Percentiles rank a stretch among this genome's conserved stretches.
Evolutionary conservation across 2,797 vertebrate genomes (phyloP).

Genomic region (Sitta carolinensis): DNA sequence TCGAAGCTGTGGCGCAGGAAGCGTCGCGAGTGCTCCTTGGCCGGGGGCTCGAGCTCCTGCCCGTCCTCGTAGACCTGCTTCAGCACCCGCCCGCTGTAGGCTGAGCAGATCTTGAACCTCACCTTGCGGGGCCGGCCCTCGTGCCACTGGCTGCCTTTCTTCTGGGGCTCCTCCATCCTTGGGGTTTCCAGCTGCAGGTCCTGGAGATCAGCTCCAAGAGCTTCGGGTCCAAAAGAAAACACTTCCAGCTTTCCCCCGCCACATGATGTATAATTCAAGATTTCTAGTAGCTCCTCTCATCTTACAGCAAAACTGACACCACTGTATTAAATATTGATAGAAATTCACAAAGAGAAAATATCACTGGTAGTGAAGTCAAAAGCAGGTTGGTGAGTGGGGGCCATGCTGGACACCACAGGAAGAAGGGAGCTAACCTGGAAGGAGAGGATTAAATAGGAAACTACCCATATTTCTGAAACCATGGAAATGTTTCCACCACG

Average conservation of each 20-base stretch:
- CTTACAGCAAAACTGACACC: conserved; percentile 84
- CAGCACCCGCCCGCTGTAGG: conserved; percentile 91
- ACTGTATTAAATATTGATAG: conserved; percentile 78
- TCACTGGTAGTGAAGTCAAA: neutral
- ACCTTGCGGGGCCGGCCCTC: conserved; percentile 90
- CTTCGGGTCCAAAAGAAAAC: neutral
- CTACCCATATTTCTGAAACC: neutral
- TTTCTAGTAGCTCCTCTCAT: conserved; percentile 76
- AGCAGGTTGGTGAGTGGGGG: neutral
- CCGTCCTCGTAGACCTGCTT: conserved; percentile 96
- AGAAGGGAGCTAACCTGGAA: neutral
- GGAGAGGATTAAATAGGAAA: neutral
- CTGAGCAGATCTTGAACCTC: conserved; percentile 92
- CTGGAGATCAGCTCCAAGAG: neutral
- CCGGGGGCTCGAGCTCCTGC: conserved; percentile 90
- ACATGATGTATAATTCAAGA: conserved; percentile 83
- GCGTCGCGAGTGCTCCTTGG: conserved; percentile 88
- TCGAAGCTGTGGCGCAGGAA: conserved; percentile 86
- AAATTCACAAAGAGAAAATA: conserved; percentile 58
- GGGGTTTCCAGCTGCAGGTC: neutral
- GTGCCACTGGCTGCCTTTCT: conserved; percentile 74
- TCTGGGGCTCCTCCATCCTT: conserved; percentile 86
- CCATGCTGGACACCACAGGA: neutral
- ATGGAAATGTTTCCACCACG: neutral
- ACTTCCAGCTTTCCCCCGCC: conserved; percentile 31